Evolutionary conservation across 2,888 invertebrate species (phyloP), one percentile per base, ranked within the genome.

Genomic region (Eustalomyia histrio): DNA sequence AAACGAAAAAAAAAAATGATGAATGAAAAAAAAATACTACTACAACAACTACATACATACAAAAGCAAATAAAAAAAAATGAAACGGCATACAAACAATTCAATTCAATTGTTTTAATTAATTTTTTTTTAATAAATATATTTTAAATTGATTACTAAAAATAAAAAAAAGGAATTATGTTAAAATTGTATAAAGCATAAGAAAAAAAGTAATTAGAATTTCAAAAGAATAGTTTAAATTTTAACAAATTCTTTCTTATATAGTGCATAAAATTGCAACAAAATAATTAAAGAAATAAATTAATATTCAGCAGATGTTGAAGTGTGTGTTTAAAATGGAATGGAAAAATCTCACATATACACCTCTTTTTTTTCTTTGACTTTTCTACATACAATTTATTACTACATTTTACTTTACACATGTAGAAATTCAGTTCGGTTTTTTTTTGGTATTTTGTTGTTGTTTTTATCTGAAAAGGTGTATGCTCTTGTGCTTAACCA

Each of bases 401-500:
- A 72, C 71, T 53, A 60, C 53, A 78, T 61, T 50, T 24, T 58
- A 35, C 43, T 53, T 18, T 52, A 76, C 61, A 68, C 53, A 53
- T 53, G 64, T 57, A 63, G 24, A 33, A 68, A 68, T 79, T 73
- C 52, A 67, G 47, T 79, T 79, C 35, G 61, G 43, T 50, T 69
- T 69, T 17, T 39, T 65, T 69, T 69, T 67, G 43, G 17, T 47
- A 47, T 47, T n/a, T 47, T 47, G 3, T 3, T 39, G n/a, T 47
- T n/a, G n/a, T 47, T n/a, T 72, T 78, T 78, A 79, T 79, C 78
- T 79, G 55, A 57, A 79, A 67, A 79, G 72, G 78, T 79, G 67
- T 79, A 78, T 69, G 57, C 64, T 47, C 76, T 68, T 18, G 29
- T 76, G 69, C 57, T 76, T 71, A 71, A 64, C 63, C 69, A 58